These are phyloP conservation scores for Burhinus bistriatus DNA, from an alignment of 2,113 vertebrate species.

Conservation along the genomic window DNA sequence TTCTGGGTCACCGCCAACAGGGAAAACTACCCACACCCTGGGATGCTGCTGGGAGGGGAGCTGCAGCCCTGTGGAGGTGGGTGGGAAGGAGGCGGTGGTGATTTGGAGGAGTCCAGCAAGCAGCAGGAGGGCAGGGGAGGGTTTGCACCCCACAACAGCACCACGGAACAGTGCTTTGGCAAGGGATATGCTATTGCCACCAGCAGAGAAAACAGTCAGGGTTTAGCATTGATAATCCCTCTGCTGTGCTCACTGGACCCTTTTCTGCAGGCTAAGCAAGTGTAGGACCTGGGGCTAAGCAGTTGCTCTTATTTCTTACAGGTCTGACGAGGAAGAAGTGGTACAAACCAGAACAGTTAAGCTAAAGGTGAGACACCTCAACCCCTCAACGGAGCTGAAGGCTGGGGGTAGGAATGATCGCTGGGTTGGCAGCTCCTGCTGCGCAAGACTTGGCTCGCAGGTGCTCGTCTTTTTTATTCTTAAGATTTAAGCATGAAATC, in stretches of 20 bases:
- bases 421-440: background rate
- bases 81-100: background rate
- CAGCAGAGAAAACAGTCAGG: background rate
- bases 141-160: background rate
- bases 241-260: background rate
- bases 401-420: background rate
- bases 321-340: background rate
- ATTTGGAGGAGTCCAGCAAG: background rate
- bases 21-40: background rate
- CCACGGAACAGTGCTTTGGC: background rate
- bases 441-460: fast-evolving
- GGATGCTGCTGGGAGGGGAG: background rate
- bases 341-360: background rate
- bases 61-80: background rate
- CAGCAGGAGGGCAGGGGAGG: background rate
- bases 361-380: background rate
- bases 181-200: background rate
- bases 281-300: background rate
- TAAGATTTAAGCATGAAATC: background rate
- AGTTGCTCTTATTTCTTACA: background rate
- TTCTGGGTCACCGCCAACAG: fast-evolving
- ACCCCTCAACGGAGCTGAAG: background rate
- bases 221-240: background rate
- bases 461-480: fast-evolving
- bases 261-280: background rate